A percentile compares a stretch with the other conserved stretches of the same genome.
These are phyloP conservation scores for Trichacis sp. DNA, from an alignment of 2,888 invertebrate species.

Conservation along the genomic window DNA sequence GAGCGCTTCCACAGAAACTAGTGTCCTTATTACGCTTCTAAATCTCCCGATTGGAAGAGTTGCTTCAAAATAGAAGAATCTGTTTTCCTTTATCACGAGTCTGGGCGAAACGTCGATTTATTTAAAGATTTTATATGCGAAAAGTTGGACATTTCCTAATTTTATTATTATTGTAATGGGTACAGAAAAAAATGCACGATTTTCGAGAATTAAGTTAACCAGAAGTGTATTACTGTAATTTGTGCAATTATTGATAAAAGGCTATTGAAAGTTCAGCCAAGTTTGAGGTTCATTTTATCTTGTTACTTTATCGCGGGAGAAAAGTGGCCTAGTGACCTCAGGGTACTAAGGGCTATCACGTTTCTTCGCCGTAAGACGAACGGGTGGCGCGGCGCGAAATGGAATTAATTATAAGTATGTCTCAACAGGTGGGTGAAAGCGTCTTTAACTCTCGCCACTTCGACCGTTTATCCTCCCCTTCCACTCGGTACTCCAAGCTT, in stretches of 20 bases:
- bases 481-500: constrained; percentile 31
- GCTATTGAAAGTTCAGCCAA: too few relatives aligned
- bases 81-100: not conserved
- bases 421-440: constrained; percentile 68
- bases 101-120: too few relatives aligned
- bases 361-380: constrained; percentile 42
- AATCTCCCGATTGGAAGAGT: constrained; percentile 8
- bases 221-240: too few relatives aligned
- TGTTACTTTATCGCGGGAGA: constrained; percentile 5
- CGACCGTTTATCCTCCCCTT: constrained; percentile 40
- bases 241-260: too few relatives aligned
- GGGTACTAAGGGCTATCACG: constrained; percentile 32
- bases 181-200: constrained; percentile 12
- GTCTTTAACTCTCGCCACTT: constrained; percentile 58
- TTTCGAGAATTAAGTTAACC: too few relatives aligned
- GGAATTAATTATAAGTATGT: constrained; percentile 67
- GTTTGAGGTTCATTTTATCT: not conserved
- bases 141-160: too few relatives aligned
- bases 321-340: constrained; percentile 27
- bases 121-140: too few relatives aligned
- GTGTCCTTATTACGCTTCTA: constrained; percentile 23
- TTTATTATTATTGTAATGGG: too few relatives aligned
- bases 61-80: constrained; percentile 2
- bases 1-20: constrained; percentile 32
- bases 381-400: constrained; percentile 62